Evolutionary conservation across 92 coral and sea anemone genomes (phyloP), one percentile per base, ranked within the genome.

Genomic region (Paramuricea clavata): DNA sequence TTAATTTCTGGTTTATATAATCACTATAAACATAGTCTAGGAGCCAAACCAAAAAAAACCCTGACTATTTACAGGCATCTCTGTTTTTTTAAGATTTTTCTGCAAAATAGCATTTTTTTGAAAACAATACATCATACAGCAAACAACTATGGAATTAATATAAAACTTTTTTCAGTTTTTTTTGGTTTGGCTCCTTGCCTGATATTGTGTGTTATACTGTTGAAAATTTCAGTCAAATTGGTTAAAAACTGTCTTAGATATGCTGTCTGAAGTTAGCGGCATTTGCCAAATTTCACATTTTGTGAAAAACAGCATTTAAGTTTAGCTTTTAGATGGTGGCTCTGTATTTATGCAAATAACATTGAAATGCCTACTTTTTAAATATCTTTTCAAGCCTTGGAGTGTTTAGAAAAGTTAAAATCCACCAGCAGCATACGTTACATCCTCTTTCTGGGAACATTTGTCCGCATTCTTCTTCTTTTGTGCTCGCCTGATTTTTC

Each of bases 391-490:
- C 23, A 56, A 56, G 9, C 64, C 6, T 8, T 56, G 6, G 21
- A 15, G 64, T 0, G 0, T 15, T 56, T 52, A 15, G 26, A 8
- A 8, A 17, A 16, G 23, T 21, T 16, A 56, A 56, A 56, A 56
- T 56, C 64, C 64, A 17, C 64, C 64, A 0, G 64, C 64, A 56
- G 76, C 26, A 62, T 81, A 81, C 30, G 85, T 61, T 17, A 54
- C 28, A 15, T 28, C 79, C 68, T 83, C 71, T 52, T 82, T 69
- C 49, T 69, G 39, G 13, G 65, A 57, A 19, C 32, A 62, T 50
- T 72, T 83, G 71, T 35, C 87, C 72, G 69, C 81, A 34, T 61
- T 39, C 12, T 56, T 72, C 81, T 83, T 83, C 27, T 49, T 42
- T 69, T 33, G 28, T 33, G 54, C 87, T 54, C 87, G 31, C 23